Conservation (phyloP, 2,888 invertebrate genomes). For the Melolontha melolontha region DNA sequence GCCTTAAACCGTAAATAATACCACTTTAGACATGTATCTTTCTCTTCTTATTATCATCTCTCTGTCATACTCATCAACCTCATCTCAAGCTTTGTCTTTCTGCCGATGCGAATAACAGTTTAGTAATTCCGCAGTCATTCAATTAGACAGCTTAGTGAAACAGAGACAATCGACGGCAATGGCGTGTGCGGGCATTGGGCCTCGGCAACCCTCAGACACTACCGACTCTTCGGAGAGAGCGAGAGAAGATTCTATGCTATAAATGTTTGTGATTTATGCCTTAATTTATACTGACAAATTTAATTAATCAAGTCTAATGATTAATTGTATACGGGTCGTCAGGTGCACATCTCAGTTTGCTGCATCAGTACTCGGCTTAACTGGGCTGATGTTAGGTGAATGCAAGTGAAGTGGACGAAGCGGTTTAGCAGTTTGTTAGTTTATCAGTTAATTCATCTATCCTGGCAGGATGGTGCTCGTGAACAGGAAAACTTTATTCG, state of each 20-base stretch:
- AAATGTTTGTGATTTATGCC: slow-evolving; percentile 45
- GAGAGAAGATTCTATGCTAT: neutral
- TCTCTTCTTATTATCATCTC: slow-evolving; percentile 10
- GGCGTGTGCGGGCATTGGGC: neutral
- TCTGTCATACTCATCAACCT: neutral
- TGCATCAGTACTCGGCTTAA: slow-evolving; percentile 33
- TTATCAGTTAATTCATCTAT: slow-evolving; percentile 19
- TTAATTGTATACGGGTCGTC: slow-evolving; percentile 43
- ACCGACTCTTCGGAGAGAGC: neutral
- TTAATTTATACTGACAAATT: slow-evolving; percentile 49
- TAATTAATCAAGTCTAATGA: slow-evolving; percentile 50
- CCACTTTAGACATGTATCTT: slow-evolving; percentile 13
- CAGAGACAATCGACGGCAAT: slow-evolving; percentile 12
- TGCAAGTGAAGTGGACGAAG: slow-evolving; percentile 37
- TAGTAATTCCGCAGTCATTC: slow-evolving; percentile 37
- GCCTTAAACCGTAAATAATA: slow-evolving; percentile 40
- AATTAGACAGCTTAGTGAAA: slow-evolving; percentile 36
- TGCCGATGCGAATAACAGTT: slow-evolving; percentile 34
- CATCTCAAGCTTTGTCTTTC: slow-evolving; percentile 15
- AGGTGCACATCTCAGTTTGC: slow-evolving; percentile 39
- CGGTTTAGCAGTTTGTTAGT: slow-evolving; percentile 36
- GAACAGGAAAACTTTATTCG: slow-evolving; percentile 13
- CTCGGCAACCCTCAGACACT: neutral
- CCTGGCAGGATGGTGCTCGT: too few species aligned
- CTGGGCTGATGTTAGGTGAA: slow-evolving; percentile 18